Percentiles rank a stretch among this genome's conserved stretches.
Evolutionary conservation across 2,113 vertebrate genomes (phyloP).

Genomic region (Poecilia latipinna): DNA sequence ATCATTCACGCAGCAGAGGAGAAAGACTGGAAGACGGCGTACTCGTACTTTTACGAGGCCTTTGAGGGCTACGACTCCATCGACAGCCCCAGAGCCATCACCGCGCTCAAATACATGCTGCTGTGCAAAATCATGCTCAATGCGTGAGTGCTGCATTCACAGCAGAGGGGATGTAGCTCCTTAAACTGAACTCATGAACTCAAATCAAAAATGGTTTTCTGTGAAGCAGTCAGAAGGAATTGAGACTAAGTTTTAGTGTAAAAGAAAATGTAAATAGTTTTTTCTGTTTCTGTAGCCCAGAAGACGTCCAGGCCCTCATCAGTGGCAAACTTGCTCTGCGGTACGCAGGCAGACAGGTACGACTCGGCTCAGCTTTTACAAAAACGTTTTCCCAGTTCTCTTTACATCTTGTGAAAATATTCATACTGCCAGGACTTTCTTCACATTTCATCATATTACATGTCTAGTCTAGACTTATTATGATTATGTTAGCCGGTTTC

Average conservation of each 20-base stretch:
- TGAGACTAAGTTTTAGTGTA: not conserved
- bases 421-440: not conserved
- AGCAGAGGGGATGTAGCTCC: not conserved
- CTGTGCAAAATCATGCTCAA: conserved; percentile 99
- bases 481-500: too few species aligned
- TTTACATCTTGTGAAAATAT: not conserved
- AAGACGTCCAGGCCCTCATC: conserved; percentile 95
- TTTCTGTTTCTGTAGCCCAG: conserved; percentile 82
- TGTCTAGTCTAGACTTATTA: too few species aligned
- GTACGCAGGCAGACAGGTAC: conserved; percentile 93
- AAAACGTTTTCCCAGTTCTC: too few species aligned
- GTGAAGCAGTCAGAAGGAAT: not conserved
- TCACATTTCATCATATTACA: too few species aligned
- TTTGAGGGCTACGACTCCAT: conserved; percentile 99
- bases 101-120: conserved; percentile 98
- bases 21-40: conserved; percentile 99
- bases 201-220: not conserved
- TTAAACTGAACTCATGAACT: not conserved
- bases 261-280: not conserved
- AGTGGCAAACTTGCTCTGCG: conserved; percentile 95
- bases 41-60: conserved; percentile 98
- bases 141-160: conserved; percentile 79
- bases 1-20: conserved; percentile 98
- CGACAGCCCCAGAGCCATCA: conserved; percentile 94
- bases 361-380: not conserved